These are phyloP conservation scores for Tipula unca DNA, from an alignment of 2,888 invertebrate genomes.

Conservation along the genomic window DNA sequence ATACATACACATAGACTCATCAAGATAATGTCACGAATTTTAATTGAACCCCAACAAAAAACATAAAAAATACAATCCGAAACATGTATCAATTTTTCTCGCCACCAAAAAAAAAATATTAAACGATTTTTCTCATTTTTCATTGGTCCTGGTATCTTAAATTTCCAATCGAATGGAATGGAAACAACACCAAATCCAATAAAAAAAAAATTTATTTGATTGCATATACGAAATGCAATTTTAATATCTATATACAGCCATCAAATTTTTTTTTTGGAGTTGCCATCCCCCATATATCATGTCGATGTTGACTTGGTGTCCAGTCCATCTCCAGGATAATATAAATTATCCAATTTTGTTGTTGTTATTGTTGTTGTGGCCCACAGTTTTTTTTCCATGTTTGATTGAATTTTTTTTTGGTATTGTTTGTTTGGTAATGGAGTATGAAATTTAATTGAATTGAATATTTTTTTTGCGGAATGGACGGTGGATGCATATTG, in stretches of 20 bases:
- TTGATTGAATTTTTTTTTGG: background rate
- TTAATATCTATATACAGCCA: background rate
- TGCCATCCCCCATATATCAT: background rate
- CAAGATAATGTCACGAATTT: constrained; percentile 20
- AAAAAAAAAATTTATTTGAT: background rate
- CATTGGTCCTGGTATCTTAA: background rate
- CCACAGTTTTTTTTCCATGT: background rate
- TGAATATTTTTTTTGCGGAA: background rate
- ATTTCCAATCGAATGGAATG: background rate
- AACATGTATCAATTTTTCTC: constrained; percentile 3
- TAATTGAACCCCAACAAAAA: background rate
- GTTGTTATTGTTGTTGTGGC: background rate
- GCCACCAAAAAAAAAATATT: background rate
- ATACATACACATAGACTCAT: background rate
- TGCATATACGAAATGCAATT: constrained; percentile 8
- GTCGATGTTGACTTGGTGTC: background rate
- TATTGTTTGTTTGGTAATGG: background rate
- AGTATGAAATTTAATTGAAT: background rate
- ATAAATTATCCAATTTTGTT: background rate
- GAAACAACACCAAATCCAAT: background rate
- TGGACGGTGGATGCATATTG: background rate
- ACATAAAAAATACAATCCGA: background rate
- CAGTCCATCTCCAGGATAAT: background rate
- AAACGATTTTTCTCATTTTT: constrained; percentile 8
- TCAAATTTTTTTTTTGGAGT: background rate